A percentile compares a stretch with the other conserved stretches of the same genome.
Conservation (phyloP, 2,888 invertebrate genomes). For the Philaethria dido region DNA sequence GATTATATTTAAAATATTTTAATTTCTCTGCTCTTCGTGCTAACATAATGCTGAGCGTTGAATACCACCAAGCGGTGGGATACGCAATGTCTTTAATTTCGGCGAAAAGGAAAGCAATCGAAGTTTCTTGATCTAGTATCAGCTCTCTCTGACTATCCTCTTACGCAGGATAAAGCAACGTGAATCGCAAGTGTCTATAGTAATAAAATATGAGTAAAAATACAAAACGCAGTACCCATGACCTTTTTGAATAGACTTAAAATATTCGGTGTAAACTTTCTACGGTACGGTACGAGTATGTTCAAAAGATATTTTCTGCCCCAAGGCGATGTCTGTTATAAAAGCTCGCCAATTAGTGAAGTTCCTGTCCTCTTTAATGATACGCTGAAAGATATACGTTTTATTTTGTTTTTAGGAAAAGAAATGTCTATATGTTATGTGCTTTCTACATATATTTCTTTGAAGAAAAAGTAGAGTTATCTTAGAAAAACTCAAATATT, state of each 20-base stretch:
- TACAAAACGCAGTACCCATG: background rate
- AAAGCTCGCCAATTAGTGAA: slow-evolving; percentile 40
- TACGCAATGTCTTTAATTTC: no score
- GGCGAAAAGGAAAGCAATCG: no score
- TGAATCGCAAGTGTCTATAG: background rate
- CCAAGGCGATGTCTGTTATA: slow-evolving; percentile 29
- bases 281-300: slow-evolving; percentile 23
- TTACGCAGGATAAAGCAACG: background rate
- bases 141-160: no score
- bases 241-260: slow-evolving; percentile 14
- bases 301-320: slow-evolving; percentile 33
- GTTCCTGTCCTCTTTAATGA: slow-evolving; percentile 37
- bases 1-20: no score
- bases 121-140: no score
- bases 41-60: no score
- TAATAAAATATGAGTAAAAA: background rate
- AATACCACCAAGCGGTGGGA: no score
- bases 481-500: no score
- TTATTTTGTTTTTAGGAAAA: slow-evolving; percentile 4
- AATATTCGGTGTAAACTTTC: slow-evolving; percentile 29
- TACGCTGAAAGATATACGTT: slow-evolving; percentile 20
- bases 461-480: no score
- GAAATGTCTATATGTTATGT: background rate
- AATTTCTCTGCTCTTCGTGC: no score
- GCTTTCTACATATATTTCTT: no score